Conservation (phyloP, 2,888 invertebrate species). For the Rhodophaea formosa region DNA sequence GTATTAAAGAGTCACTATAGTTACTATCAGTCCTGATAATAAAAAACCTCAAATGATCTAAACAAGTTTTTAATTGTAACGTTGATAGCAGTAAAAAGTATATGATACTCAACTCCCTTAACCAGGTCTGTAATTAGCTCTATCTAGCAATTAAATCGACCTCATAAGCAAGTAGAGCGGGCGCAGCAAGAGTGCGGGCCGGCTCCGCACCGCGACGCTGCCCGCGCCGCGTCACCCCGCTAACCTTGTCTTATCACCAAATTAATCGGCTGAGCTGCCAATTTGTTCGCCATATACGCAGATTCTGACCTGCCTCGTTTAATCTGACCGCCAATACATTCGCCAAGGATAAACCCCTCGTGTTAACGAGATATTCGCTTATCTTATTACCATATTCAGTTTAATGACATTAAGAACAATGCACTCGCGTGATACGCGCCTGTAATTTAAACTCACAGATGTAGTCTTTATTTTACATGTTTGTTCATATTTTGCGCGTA, state of each 20-base stretch:
- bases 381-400: constrained; percentile 20
- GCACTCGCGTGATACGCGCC: constrained; percentile 2
- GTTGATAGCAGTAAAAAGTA: neutral
- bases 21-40: neutral
- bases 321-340: constrained; percentile 44
- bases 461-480: neutral
- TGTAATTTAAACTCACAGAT: constrained; percentile 1
- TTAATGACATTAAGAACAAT: constrained; percentile 7
- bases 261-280: constrained; percentile 25
- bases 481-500: neutral
- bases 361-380: constrained; percentile 23
- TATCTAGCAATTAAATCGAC: constrained; percentile 18
- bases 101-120: constrained; percentile 2
- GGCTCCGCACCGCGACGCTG: constrained; percentile 32
- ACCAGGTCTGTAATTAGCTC: constrained; percentile 11
- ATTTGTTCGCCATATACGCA: constrained; percentile 35
- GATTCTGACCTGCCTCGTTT: constrained; percentile 39
- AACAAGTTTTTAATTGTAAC: constrained; percentile 1
- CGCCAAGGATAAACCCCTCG: constrained; percentile 40
- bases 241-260: constrained; percentile 35
- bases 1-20: neutral
- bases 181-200: constrained; percentile 19
- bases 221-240: constrained; percentile 30
- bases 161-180: constrained; percentile 24
- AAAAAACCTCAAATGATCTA: neutral